These are phyloP conservation scores for Pomatorhinus ruficollis DNA, from an alignment of 2,113 vertebrate genomes.

Conservation along the genomic window DNA sequence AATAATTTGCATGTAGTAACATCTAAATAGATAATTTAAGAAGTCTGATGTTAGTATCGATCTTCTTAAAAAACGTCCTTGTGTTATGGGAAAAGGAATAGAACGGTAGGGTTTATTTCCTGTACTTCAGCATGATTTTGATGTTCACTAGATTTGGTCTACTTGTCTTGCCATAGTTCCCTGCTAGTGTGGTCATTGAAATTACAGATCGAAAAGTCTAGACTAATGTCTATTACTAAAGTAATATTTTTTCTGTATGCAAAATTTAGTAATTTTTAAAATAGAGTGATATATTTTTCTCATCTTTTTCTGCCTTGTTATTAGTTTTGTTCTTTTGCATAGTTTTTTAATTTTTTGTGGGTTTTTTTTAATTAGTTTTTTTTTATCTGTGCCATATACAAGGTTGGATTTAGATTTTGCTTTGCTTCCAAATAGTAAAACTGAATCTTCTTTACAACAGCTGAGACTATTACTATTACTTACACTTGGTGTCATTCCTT, in stretches of 20 bases:
- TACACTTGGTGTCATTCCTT: neutral
- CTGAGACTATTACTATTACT: neutral
- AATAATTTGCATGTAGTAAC: neutral
- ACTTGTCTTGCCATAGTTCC: neutral
- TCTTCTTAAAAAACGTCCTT: neutral
- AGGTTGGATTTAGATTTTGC: neutral
- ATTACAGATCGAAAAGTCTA: neutral
- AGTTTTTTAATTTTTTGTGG: neutral
- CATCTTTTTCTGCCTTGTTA: neutral
- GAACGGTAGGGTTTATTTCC: neutral
- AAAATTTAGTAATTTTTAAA: neutral
- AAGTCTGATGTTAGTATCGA: neutral
- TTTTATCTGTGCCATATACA: neutral
- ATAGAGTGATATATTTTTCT: neutral
- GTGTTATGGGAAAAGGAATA: neutral
- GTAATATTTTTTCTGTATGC: neutral
- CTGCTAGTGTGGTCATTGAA: neutral
- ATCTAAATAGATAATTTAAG: neutral
- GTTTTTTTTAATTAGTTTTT: neutral
- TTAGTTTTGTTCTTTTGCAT: neutral
- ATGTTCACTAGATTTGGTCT: neutral
- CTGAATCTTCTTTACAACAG: neutral
- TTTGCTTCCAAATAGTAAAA: neutral
- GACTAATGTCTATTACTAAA: neutral
- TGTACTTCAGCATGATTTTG: neutral